Conservation (phyloP, 1,140 invertebrate species). For the Lucilia cuprina region DNA sequence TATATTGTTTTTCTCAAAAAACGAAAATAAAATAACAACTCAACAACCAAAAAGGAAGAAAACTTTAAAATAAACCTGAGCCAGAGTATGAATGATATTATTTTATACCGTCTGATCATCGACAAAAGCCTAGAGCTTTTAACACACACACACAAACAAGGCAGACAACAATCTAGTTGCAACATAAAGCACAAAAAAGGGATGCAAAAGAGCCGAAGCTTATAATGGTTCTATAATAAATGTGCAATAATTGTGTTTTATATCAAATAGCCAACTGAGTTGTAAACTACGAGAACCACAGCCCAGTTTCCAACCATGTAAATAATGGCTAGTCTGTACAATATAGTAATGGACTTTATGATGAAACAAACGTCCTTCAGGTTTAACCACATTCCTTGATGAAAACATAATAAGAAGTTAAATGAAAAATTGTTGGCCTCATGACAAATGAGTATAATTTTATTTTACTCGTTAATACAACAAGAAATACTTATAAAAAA, state of each 20-base stretch:
- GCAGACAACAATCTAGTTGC: neutral
- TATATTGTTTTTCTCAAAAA: neutral
- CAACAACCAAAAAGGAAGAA: neutral
- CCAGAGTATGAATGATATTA: neutral
- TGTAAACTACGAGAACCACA: neutral
- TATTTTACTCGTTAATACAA: neutral
- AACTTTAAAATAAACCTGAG: neutral
- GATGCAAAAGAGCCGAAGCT: constrained; percentile 28
- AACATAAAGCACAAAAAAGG: neutral
- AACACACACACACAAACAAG: neutral
- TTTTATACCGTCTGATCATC: neutral
- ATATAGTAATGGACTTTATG: neutral
- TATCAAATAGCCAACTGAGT: neutral
- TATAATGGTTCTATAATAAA: constrained; percentile 32
- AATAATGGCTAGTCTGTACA: neutral
- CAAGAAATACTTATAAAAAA: neutral
- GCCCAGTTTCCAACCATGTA: neutral
- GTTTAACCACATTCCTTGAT: constrained; percentile 34
- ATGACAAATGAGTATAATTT: constrained; percentile 34
- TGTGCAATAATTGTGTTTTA: constrained; percentile 30
- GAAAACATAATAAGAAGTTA: constrained; percentile 35
- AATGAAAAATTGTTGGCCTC: constrained; percentile 30
- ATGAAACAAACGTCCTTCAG: constrained; percentile 24
- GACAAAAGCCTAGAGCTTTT: constrained; percentile 19
- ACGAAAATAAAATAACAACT: neutral